Percentiles rank a stretch among this genome's conserved stretches.
Conservation (phyloP, 2,113 vertebrate species). For the Labeo rohita region DNA sequence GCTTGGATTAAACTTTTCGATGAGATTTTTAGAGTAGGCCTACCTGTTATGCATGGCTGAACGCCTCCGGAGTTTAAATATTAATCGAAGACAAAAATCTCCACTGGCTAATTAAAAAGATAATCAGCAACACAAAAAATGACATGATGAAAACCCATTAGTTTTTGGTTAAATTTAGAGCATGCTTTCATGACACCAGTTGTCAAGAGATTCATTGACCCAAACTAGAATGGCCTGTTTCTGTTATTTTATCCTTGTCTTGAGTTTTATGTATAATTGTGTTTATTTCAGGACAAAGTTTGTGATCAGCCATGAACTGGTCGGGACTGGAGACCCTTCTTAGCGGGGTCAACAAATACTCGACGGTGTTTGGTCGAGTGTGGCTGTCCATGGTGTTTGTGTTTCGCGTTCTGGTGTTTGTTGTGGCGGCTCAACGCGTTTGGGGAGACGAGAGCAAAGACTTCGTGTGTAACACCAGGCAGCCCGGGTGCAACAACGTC, state of each 20-base stretch:
- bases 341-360: constrained; percentile 92
- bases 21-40: background rate
- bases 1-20: background rate
- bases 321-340: constrained; percentile 82
- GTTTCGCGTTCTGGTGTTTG: constrained; percentile 90
- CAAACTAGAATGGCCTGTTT: constrained; percentile 37
- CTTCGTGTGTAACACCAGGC: constrained; percentile 89
- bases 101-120: constrained; percentile 54
- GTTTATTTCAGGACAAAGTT: background rate
- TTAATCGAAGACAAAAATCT: constrained; percentile 68
- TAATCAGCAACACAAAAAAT: constrained; percentile 39
- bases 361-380: constrained; percentile 89
- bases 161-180: constrained; percentile 39
- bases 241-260: background rate
- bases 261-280: constrained; percentile 2
- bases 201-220: constrained; percentile 41
- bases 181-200: constrained; percentile 13
- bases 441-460: constrained; percentile 93
- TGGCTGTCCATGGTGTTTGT: constrained; percentile 96
- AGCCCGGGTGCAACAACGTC: constrained; percentile 88
- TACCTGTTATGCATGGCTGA: background rate
- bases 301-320: constrained; percentile 80
- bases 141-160: background rate
- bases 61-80: background rate
- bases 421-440: constrained; percentile 90